Base-by-base conservation (phyloP, 1,140 invertebrate species). In the Steinernema khuongi region DNA sequence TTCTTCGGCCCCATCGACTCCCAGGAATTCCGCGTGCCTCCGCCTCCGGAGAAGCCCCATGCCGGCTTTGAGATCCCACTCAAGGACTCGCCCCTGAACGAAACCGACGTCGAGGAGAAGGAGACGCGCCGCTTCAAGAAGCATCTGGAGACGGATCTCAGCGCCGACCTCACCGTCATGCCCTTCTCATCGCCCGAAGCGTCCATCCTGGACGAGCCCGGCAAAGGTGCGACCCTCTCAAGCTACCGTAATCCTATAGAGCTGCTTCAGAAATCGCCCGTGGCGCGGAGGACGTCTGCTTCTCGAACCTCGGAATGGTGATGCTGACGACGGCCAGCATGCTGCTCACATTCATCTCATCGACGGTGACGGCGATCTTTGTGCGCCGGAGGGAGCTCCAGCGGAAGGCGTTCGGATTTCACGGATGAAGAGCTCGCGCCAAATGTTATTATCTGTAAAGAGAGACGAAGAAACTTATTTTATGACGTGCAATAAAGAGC, bases 81-180 rank as follows among this genome's bases (percentile, higher is more conserved):
- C 67, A 78, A 78, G 33, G 77, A 78, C 17, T 31, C 77, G 29
- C 60, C 29, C 19, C 19, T 43, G 19, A 76, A 79, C 32, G 22
- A 77, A 31, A 60, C 77, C 18, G 28, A 68, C 14, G 1, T 28
- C 18, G 73, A 79, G 2, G 17, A 30, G 7, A 1, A 44, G 1
- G 28, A 50, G 33, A 74, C 26, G 14, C 1, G 73, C n/a, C 75
- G 75, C 33, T 67, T 67, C 0, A 43, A 31, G 4, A 76, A 76
- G 22, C 69, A 33, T 32, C 83, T 81, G 73, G 80, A 81, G 60
- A 81, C 77, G 7, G 79, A 81, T 72, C 28, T 81, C 18, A 81
- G 72, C 32, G 81, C 75, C 1, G 79, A 80, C 36, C 36, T 76
- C 14, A 79, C 36, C 18, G 80, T 81, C n/a, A 67, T 79, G 30